Percentiles rank a stretch among this genome's conserved stretches.
These are phyloP conservation scores for Tachystola acroxantha DNA, from an alignment of 2,888 invertebrate species.

Conservation along the genomic window DNA sequence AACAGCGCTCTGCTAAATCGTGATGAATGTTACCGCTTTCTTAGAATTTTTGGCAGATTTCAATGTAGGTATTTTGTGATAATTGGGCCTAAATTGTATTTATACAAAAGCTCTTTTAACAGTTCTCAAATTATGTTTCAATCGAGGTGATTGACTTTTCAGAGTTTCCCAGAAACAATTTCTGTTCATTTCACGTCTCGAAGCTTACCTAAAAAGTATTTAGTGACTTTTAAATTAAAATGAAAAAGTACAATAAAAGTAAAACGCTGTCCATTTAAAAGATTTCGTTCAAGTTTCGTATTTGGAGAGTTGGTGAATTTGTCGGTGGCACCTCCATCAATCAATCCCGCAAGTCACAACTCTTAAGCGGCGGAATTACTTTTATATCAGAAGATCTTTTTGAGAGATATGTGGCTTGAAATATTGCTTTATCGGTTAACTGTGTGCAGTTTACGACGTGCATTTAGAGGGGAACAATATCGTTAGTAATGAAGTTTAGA, in stretches of 20 bases:
- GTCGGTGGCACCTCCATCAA: constrained; percentile 60
- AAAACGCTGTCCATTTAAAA: constrained; percentile 19
- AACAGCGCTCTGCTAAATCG: too few species aligned
- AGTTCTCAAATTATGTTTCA: too few species aligned
- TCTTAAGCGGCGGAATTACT: constrained; percentile 60
- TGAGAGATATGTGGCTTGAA: constrained; percentile 49
- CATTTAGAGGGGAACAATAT: background rate
- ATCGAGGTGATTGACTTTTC: too few species aligned
- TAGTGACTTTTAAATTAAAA: constrained; percentile 5
- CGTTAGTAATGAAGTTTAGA: constrained; percentile 1
- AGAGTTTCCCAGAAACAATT: too few species aligned
- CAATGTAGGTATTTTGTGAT: too few species aligned
- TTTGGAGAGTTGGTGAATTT: constrained; percentile 51
- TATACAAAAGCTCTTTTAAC: too few species aligned
- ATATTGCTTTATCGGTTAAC: constrained; percentile 44
- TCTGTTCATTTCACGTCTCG: background rate
- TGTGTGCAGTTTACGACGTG: constrained; percentile 24
- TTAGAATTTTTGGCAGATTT: too few species aligned
- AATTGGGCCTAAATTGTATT: too few species aligned
- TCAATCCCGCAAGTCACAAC: constrained; percentile 60
- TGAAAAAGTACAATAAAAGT: constrained; percentile 19
- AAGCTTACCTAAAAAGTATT: constrained; percentile 5
- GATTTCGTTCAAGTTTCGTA: constrained; percentile 31
- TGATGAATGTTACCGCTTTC: too few species aligned
- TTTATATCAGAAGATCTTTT: constrained; percentile 62